These are phyloP conservation scores for Chionis minor DNA, from an alignment of 2,113 vertebrate species.

Conservation along the genomic window DNA sequence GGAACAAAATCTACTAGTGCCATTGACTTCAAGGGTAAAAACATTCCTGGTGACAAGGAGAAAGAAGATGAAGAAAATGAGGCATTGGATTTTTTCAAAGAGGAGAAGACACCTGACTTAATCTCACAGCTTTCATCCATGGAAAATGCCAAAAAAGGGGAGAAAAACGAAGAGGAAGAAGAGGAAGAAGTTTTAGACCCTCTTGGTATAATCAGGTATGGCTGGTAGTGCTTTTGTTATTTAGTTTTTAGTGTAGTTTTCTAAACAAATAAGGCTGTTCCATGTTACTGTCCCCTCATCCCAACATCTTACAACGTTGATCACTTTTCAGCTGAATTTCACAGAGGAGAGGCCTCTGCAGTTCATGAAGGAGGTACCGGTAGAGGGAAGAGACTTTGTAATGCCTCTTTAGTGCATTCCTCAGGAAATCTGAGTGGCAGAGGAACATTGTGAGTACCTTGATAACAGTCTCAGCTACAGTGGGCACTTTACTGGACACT, in stretches of 20 bases:
- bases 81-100: slow-evolving; percentile 79
- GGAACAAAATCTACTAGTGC: slow-evolving; percentile 71
- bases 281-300: neutral
- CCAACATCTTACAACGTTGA: neutral
- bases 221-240: neutral
- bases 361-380: neutral
- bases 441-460: neutral
- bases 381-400: neutral
- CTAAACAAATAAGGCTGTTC: neutral
- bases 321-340: neutral
- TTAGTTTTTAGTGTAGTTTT: neutral
- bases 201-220: slow-evolving; percentile 82
- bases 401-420: neutral
- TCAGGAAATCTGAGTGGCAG: neutral
- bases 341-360: neutral
- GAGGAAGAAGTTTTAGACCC: slow-evolving; percentile 81
- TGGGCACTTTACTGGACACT: neutral
- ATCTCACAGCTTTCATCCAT: neutral
- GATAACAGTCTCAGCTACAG: neutral
- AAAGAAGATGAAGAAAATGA: slow-evolving; percentile 62
- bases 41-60: slow-evolving; percentile 46
- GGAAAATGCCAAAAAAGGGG: neutral
- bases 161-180: slow-evolving; percentile 48
- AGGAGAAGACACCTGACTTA: slow-evolving; percentile 51
- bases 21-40: slow-evolving; percentile 59